These are phyloP conservation scores for Mechanitis mazaeus DNA, from an alignment of 2,888 invertebrate species.

Conservation along the genomic window DNA sequence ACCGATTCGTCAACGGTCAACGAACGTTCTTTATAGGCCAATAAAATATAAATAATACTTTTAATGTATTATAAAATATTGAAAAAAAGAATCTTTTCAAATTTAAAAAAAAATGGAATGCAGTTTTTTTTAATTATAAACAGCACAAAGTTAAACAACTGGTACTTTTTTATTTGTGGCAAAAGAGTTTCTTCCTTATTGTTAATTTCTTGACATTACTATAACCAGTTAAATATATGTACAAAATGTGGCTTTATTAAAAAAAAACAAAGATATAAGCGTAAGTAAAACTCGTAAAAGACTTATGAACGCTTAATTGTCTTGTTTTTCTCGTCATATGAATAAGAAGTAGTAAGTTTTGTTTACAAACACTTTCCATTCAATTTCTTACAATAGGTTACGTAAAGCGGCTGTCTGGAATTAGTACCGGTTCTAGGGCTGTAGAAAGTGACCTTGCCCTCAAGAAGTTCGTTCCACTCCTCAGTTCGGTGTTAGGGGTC, in stretches of 20 bases:
- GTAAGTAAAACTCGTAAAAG: not conserved
- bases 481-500: constrained; percentile 21
- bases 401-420: constrained; percentile 26
- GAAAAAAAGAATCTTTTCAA: no score
- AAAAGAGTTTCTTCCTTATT: no score
- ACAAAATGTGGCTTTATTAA: not conserved
- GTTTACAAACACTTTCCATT: constrained; percentile 31
- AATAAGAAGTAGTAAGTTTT: constrained; percentile 5
- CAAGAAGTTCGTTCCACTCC: constrained; percentile 61
- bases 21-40: not conserved
- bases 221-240: no score
- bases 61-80: no score
- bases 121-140: no score
- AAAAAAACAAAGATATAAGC: not conserved
- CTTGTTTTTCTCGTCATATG: no score
- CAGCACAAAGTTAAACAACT: no score
- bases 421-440: constrained; percentile 52
- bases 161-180: no score
- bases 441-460: constrained; percentile 70
- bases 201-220: no score
- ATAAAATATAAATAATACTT: no score
- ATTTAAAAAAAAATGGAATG: no score
- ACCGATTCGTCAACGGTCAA: not conserved
- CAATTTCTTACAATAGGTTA: constrained; percentile 24
- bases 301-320: not conserved